Base-by-base conservation (phyloP, 2,113 vertebrate genomes). In the Dolichallabes microphthalmus region DNA sequence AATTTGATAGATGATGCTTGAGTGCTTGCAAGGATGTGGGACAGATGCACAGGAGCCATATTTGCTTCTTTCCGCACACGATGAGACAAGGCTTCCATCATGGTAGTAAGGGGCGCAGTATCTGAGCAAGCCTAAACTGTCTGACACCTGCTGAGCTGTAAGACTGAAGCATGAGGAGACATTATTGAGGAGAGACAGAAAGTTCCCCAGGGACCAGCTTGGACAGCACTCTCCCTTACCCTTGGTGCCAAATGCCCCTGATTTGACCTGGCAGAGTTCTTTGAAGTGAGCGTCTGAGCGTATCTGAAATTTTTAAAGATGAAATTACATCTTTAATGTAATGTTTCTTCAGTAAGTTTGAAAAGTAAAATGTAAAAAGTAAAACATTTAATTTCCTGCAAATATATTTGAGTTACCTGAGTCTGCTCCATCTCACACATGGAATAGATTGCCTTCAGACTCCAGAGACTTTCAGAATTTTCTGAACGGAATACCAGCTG, bases 131-230 rank as follows among this genome's bases (percentile, higher is more conserved):
- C 92, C 93, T 89, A 99, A 93, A 1, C 95, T 97, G 20, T 96
- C 96, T 10, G 95, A 95, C 39, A 97, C 95, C 58, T 99, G 97
- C 0, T 92, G 95, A 74, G 96, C 93, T 66, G 96, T 98, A 75
- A 98, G 95, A 84, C 96, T 96, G 88, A 96, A 90, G 90, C 97
- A 99, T 0, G 96, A 96, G 14, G 97, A 97, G 64, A 96, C 95
- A 79, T 99, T 99, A 87, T 95, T 96, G 63, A 99, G 95, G 74
- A 96, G 94, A 4, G 97, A 96, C 83, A 99, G 94, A 73, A 97
- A 98, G 93, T 99, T 99, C 90, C 98, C 98, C 89, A 99, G 93
- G 76, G 98, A 98, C 98, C 98, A 99, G 93, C 98, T 99, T 0
- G 97, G 98, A 91, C 98, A 99, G 92, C 98, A 99, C 86, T 96